Percentiles rank a stretch among this genome's conserved stretches.
phyloP scores from a whole-genome alignment of 2,797 vertebrate species.

The Rachycentron canadum region DNA sequence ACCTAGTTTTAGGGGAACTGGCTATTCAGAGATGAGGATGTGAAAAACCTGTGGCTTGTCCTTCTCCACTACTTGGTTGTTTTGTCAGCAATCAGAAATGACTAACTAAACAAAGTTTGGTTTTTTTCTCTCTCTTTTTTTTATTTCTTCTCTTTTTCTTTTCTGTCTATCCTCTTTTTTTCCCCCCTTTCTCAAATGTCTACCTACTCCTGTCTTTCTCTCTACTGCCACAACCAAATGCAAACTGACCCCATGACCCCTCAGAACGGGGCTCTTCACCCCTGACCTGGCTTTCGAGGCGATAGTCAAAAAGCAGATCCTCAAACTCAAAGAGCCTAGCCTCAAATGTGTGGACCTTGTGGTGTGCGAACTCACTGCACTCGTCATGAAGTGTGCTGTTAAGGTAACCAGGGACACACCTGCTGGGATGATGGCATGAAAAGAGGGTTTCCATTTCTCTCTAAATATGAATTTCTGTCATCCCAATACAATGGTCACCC shows the following conservation, averaged over 20 bases:
- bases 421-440: slow-evolving; percentile 39
- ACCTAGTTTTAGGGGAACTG: slow-evolving; percentile 28
- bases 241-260: slow-evolving; percentile 58
- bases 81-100: slow-evolving; percentile 64
- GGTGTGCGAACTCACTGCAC: slow-evolving; percentile 91
- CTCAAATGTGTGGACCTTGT: slow-evolving; percentile 95
- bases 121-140: slow-evolving; percentile 59
- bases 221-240: slow-evolving; percentile 56
- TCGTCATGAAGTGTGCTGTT: slow-evolving; percentile 92
- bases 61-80: slow-evolving; percentile 63
- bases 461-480: slow-evolving; percentile 41
- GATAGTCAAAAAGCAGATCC: slow-evolving; percentile 96
- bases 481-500: slow-evolving; percentile 50
- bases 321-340: slow-evolving; percentile 94
- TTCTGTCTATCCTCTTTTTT: slow-evolving; percentile 55
- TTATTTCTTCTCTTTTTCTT: slow-evolving; percentile 57
- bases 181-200: slow-evolving; percentile 41
- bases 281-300: slow-evolving; percentile 94
- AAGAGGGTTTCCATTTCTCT: slow-evolving; percentile 42
- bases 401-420: slow-evolving; percentile 86
- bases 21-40: slow-evolving; percentile 53
- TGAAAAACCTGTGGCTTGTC: slow-evolving; percentile 81
- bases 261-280: slow-evolving; percentile 95
- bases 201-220: slow-evolving; percentile 51
- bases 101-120: slow-evolving; percentile 83